Percentiles rank a stretch among this genome's conserved stretches.
Conservation (phyloP, 2,113 vertebrate genomes). For the Taxidea taxus region DNA sequence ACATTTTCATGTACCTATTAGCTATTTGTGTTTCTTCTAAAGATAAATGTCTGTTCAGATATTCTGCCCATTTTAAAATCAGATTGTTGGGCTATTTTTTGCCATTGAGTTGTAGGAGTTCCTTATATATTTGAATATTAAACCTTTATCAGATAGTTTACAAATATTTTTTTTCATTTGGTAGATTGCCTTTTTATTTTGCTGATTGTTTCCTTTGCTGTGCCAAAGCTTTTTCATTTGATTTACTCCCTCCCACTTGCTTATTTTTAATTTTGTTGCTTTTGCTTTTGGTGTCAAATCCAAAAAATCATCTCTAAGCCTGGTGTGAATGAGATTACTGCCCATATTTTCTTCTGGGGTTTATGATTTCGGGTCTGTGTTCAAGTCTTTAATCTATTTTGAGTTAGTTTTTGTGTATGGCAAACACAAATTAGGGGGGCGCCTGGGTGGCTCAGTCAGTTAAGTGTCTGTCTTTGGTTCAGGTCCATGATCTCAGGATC, state of each 20-base stretch:
- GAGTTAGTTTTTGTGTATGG: not conserved
- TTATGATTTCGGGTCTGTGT: not conserved
- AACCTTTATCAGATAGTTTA: not conserved
- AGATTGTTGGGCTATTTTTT: not conserved
- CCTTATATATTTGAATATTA: not conserved
- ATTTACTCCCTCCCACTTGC: not conserved
- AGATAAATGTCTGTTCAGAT: not conserved
- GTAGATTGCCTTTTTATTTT: not conserved
- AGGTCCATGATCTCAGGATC: no score
- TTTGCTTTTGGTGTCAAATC: not conserved
- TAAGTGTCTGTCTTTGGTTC: no score
- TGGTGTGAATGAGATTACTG: not conserved
- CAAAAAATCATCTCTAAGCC: not conserved
- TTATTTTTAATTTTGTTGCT: not conserved
- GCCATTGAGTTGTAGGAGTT: not conserved
- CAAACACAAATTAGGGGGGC: not conserved
- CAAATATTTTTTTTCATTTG: not conserved
- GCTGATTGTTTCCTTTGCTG: not conserved
- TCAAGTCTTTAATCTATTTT: not conserved
- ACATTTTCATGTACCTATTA: not conserved
- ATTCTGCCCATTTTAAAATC: not conserved
- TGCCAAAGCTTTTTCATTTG: not conserved
- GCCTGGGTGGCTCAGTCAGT: no score
- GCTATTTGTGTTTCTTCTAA: not conserved
- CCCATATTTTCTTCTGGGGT: not conserved